Percentiles rank a stretch among this genome's conserved stretches.
Conservation (phyloP, 2,888 invertebrate genomes). For the Chymomyza caudatula region DNA sequence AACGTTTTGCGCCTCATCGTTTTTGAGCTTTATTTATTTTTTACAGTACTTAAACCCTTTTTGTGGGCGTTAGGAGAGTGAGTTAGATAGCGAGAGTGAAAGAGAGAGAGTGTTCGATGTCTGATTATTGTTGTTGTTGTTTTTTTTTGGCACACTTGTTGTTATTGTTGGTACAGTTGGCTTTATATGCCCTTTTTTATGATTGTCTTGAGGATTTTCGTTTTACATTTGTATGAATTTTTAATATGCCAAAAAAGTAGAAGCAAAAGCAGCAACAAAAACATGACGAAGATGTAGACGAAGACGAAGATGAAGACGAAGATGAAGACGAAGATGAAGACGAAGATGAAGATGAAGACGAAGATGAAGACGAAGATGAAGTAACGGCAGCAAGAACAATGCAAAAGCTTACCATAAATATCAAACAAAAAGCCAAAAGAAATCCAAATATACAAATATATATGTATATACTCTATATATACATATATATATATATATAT, state of each 20-base stretch:
- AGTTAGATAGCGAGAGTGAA: too few relatives aligned
- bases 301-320: neutral
- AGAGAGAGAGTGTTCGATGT: neutral
- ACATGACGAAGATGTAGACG: neutral
- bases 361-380: conserved; percentile 18
- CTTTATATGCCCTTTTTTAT: conserved; percentile 43
- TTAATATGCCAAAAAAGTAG: conserved; percentile 56
- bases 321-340: conserved; percentile 19
- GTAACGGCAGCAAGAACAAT: conserved; percentile 44
- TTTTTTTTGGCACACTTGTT: conserved; percentile 8
- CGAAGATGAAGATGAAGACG: neutral
- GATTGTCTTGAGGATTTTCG: conserved; percentile 72
- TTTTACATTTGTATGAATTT: conserved; percentile 71
- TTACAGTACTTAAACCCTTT: conserved; percentile 33
- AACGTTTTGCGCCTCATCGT: conserved; percentile 39
- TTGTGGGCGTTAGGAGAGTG: neutral
- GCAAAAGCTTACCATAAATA: neutral
- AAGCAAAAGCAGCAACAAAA: conserved; percentile 33
- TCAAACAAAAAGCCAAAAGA: conserved; percentile 50
- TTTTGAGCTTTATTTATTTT: neutral
- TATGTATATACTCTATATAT: neutral
- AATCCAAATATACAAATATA: conserved; percentile 49
- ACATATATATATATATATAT: neutral
- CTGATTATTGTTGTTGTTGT: neutral
- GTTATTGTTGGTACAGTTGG: neutral